These are phyloP conservation scores for Celastrina argiolus DNA, from an alignment of 2,888 invertebrate genomes.

Conservation along the genomic window DNA sequence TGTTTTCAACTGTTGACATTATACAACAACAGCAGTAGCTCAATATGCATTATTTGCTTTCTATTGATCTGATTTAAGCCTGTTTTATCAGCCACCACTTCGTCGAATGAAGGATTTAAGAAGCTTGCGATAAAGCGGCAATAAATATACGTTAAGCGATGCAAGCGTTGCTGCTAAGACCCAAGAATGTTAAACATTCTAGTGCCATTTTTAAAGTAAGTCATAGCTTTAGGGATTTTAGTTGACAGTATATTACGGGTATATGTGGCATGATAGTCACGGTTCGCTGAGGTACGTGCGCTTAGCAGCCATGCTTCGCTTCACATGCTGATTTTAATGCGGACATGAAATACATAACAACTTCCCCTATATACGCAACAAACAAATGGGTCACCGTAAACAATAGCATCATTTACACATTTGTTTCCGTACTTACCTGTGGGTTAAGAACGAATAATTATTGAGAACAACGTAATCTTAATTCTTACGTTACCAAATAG, in stretches of 20 bases:
- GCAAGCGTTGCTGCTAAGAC: not conserved
- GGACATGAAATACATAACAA: slow-evolving; percentile 23
- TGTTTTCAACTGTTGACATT: not conserved
- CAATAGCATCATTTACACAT: not conserved
- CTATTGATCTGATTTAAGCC: not conserved
- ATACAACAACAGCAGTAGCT: no score
- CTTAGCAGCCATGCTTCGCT: slow-evolving; percentile 23
- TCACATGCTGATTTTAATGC: slow-evolving; percentile 23
- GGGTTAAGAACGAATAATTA: no score
- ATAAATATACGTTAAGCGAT: not conserved
- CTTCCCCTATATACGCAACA: slow-evolving; percentile 23
- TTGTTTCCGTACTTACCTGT: slow-evolving; percentile 9
- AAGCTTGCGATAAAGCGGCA: not conserved
- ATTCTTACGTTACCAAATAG: no score
- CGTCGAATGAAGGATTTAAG: slow-evolving; percentile 1
- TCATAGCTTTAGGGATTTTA: not conserved
- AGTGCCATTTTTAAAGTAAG: not conserved
- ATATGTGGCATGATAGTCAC: slow-evolving; percentile 19
- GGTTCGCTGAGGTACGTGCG: slow-evolving; percentile 22
- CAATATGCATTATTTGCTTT: no score
- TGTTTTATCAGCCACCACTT: not conserved
- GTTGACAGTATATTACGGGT: not conserved
- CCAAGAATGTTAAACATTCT: not conserved
- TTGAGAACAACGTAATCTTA: no score
- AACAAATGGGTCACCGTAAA: slow-evolving; percentile 9